A percentile compares a stretch with the other conserved stretches of the same genome.
Evolutionary conservation across 92 coral and sea anemone species (phyloP).

Genomic region (Pocillopora grandis): DNA sequence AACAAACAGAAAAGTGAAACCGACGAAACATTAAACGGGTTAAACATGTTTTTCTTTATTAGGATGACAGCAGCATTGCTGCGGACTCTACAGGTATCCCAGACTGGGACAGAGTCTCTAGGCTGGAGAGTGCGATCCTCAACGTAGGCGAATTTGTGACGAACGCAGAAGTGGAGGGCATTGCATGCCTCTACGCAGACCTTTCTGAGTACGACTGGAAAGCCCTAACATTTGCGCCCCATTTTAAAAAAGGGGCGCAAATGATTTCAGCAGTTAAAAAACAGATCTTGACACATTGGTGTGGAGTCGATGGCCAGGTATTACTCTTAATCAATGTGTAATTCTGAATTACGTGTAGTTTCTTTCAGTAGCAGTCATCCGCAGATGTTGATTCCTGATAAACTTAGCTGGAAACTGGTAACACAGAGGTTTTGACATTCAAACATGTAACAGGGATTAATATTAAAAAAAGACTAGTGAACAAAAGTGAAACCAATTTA

Average conservation of each 20-base stretch:
- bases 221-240: not conserved
- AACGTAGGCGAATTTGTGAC: not conserved
- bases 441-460: not conserved
- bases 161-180: not conserved
- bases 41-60: not conserved
- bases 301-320: not conserved
- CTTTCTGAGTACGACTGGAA: not conserved
- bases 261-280: not conserved
- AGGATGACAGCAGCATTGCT: not conserved
- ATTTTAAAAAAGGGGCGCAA: not conserved
- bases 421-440: not conserved
- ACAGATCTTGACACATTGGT: conserved; percentile 17
- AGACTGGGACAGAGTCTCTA: not conserved
- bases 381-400: not conserved
- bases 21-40: too few relatives aligned
- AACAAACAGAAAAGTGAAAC: too few relatives aligned
- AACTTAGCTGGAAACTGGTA: not conserved
- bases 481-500: not conserved
- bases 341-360: not conserved
- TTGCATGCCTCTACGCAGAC: not conserved
- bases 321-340: not conserved
- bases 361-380: not conserved
- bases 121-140: not conserved
- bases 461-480: not conserved
- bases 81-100: not conserved